Evolutionary conservation across 1,140 invertebrate genomes (phyloP), one percentile per base, ranked within the genome.

Genomic region (Vanessa tameamea): DNA sequence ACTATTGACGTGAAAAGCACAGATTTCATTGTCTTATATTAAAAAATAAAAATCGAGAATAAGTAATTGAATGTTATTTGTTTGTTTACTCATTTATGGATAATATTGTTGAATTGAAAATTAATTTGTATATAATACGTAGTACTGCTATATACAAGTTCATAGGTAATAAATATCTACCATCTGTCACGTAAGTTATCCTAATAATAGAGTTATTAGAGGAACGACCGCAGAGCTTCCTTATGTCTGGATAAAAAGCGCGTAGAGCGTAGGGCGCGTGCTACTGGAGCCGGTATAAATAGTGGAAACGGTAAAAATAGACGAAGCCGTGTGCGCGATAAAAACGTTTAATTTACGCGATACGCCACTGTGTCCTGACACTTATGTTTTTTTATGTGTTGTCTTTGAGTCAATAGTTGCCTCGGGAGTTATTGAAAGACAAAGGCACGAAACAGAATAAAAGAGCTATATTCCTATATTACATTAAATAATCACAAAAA

Each of bases 281-380:
- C 87, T 83, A 82, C 81, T 87, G 86, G 86, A 85, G 84, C 61
- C 75, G 83, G 85, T 91, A 91, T 89, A 92, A 92, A 92, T 92
- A 91, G 88, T 84, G 81, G 88, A 88, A 87, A 79, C 82, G 84
- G 84, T 92, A 90, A 87, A 91, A 92, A 92, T 92, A 92, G 83
- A 82, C 73, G 68, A 72, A 73, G 79, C 79, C 66, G 77, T 80
- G 74, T 79, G 74, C 77, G 83, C 88, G 85, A 90, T 92, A 92
- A 92, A 92, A 90, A 89, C 79, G 82, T 83, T 90, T 87, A 91
- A 89, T 92, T 92, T 92, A 92, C 89, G 87, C 83, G 86, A 83
- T 82, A 81, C 82, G 83, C 84, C 72, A 80, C 83, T 78, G 69
- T 75, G 76, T 76, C 76, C 76, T 82, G 90, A 91, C 89, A 90